Percentiles rank a stretch among this genome's conserved stretches.
Conservation (phyloP, 37 sponge, comb jelly and placozoan genomes). For the Theonella swinhoei region DNA sequence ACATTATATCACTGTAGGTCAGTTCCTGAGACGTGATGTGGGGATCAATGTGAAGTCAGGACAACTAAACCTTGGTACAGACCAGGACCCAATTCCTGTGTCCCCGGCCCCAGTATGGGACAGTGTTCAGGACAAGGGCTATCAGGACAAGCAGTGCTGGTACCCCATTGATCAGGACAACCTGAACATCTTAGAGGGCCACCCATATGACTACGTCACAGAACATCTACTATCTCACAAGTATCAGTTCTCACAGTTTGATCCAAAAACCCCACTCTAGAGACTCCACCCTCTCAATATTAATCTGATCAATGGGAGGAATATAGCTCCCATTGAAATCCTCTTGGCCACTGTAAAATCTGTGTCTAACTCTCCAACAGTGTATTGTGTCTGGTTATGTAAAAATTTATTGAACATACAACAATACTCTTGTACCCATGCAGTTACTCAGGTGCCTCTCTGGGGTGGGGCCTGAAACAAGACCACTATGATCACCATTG, state of each 20-base stretch:
- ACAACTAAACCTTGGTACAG: not conserved
- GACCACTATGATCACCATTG: too few species aligned
- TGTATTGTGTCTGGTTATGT: too few species aligned
- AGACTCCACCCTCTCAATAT: too few species aligned
- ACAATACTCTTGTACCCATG: too few species aligned
- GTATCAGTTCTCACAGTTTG: not conserved
- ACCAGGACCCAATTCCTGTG: not conserved
- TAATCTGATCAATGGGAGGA: too few species aligned
- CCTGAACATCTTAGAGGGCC: not conserved
- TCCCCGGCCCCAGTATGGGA: slow-evolving; percentile 16
- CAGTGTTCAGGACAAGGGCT: slow-evolving; percentile 11
- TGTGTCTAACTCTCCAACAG: too few species aligned
- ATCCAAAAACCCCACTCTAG: not conserved
- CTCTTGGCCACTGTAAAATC: too few species aligned
- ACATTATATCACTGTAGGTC: slow-evolving; percentile 14
- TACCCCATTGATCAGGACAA: slow-evolving; percentile 8
- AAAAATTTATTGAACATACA: too few species aligned
- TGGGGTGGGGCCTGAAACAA: too few species aligned
- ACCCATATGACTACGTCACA: not conserved
- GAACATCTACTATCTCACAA: not conserved
- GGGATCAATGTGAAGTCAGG: not conserved
- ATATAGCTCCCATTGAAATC: too few species aligned
- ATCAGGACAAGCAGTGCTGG: slow-evolving; percentile 20
- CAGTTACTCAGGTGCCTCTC: too few species aligned
- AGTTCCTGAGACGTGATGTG: slow-evolving; percentile 19